Evolutionary conservation across 2,888 invertebrate genomes (phyloP), one percentile per base, ranked within the genome.

Genomic region (Drosophila pegasa): DNA sequence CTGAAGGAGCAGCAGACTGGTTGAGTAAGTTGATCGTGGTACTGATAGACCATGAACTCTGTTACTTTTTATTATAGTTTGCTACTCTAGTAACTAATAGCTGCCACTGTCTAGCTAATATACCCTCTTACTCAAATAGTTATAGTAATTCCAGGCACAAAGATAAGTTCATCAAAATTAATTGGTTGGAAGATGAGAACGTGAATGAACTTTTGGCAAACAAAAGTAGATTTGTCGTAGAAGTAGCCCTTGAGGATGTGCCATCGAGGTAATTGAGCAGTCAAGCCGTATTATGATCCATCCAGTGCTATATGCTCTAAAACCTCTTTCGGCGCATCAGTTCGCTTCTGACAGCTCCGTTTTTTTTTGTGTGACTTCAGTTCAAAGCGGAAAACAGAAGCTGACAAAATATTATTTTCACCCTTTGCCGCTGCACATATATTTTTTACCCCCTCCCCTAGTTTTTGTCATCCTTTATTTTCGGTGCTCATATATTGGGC

Each of bases 381-480:
- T 62, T 80, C 78, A 78, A 79, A 79, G 80, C 41, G 50, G 14
- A 63, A 76, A 59, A 65, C 71, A 68, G 78, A 61, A 78, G 73
- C 66, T 80, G 85, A 80, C 78, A 73, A 83, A 83, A 84, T 80
- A 78, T 86, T 83, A 66, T 73, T 70, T 60, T 67, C 67, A 43
- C 62, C 74, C 57, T 41, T 59, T 58, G 41, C 31, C 63, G 65
- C 47, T 59, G 61, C 57, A 41, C 31, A 48, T 37, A 62, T 75
- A 78, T 85, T 75, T 87, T 12, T 27, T 25, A n/a, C n/a, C n/a
- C n/a, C n/a, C n/a, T n/a, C n/a, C n/a, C n/a, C n/a, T n/a, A n/a
- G 7, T 10, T 27, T 38, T 16, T 16, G 9, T 5, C 18, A 10
- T 47, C 27, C 4, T 18, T 47, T 14, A 31, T 18, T 47, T 29